Percentiles rank a stretch among this genome's conserved stretches.
phyloP scores from a whole-genome alignment of 2,113 vertebrate species.

The Carassius gibelio region DNA sequence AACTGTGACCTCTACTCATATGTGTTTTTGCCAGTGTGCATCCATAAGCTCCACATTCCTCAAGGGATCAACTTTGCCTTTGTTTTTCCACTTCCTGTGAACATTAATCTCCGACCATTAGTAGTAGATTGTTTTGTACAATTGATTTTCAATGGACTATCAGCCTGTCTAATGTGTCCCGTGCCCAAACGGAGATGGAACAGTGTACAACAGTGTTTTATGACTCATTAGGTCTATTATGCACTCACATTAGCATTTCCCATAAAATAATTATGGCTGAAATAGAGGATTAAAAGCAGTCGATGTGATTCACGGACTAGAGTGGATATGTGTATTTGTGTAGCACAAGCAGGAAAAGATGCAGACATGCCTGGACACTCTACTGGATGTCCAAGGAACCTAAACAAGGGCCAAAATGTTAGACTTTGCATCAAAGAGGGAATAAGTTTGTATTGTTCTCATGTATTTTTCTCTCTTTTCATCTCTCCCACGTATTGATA shows the following conservation, averaged over 20 bases:
- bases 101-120: slow-evolving; percentile 34
- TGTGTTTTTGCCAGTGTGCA: not conserved
- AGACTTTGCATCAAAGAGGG: slow-evolving; percentile 27
- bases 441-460: not conserved
- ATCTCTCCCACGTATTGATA: not conserved
- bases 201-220: slow-evolving; percentile 38
- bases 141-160: slow-evolving; percentile 47
- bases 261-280: slow-evolving; percentile 33
- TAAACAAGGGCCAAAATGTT: slow-evolving; percentile 17
- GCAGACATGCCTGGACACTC: slow-evolving; percentile 38
- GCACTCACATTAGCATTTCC: slow-evolving; percentile 44
- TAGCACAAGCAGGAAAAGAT: slow-evolving; percentile 38
- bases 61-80: slow-evolving; percentile 1
- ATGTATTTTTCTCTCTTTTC: slow-evolving; percentile 10
- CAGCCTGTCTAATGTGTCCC: slow-evolving; percentile 45
- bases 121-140: slow-evolving; percentile 39
- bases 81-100: slow-evolving; percentile 22
- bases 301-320: slow-evolving; percentile 23
- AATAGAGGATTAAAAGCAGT: slow-evolving; percentile 34
- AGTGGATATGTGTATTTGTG: not conserved
- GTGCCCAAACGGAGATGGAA: slow-evolving; percentile 10
- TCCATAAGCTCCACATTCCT: slow-evolving; percentile 18
- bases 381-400: slow-evolving; percentile 34
- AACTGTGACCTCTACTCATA: slow-evolving; percentile 24
- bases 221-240: slow-evolving; percentile 36